These are phyloP conservation scores for Coptotermes formosanus DNA, from an alignment of 1,140 invertebrate genomes.

Conservation along the genomic window DNA sequence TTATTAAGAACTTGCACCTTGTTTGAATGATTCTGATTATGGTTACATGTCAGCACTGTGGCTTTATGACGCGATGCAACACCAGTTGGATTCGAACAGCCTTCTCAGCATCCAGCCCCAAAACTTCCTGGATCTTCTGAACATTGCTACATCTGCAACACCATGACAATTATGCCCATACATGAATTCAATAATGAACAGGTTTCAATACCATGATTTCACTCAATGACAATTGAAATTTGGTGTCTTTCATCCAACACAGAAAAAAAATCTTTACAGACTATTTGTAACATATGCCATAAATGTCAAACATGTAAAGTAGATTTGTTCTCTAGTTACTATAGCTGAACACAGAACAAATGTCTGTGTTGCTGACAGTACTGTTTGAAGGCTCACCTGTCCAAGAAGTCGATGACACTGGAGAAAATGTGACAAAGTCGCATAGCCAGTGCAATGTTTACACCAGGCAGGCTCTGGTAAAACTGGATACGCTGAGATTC, in stretches of 20 bases:
- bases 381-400: background rate
- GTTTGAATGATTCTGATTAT: no score
- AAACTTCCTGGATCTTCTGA: background rate
- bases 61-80: background rate
- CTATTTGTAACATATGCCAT: background rate
- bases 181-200: background rate
- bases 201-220: no score
- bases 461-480: background rate
- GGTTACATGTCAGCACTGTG: background rate
- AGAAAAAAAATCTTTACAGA: background rate
- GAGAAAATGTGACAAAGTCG: background rate
- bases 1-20: no score
- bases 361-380: background rate
- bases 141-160: background rate
- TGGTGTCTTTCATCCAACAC: background rate
- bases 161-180: background rate
- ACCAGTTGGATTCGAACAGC: background rate
- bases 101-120: background rate
- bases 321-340: background rate
- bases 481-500: background rate
- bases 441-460: background rate
- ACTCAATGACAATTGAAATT: background rate
- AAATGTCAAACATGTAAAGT: background rate
- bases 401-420: background rate
- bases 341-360: background rate